Evolutionary conservation across 2,797 vertebrate species (phyloP), one percentile per base, ranked within the genome.

Genomic region (Parotocinclus haroldoi): DNA sequence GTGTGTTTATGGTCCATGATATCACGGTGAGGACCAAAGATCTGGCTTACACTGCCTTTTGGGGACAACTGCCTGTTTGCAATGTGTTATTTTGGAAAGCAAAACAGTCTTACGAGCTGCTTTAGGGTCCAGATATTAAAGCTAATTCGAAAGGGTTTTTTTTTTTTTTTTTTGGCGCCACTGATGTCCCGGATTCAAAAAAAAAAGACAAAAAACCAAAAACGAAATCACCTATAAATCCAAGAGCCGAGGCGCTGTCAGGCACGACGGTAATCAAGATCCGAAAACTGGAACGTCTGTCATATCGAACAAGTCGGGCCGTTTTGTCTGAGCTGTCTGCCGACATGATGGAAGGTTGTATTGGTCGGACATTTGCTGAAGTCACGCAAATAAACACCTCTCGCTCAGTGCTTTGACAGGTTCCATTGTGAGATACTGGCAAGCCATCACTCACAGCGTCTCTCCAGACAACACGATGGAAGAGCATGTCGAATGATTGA

Each of bases 201-300:
- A 27, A 27, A 27, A 27, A 27, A 27, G 2, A 27, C 27, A 27
- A 27, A 27, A 27, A 5, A 2, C 27, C 5, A 27, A 63, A 72
- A 76, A 75, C 60, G 63, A 40, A 37, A 44, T 60, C 54, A 36
- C 59, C 58, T 55, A 52, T 63, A 77, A 76, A 78, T 50, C 48
- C 56, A 66, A 62, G 65, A 56, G 55, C 57, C 19, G 45, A 8
- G 40, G 14, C 44, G 63, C 12, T 49, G 58, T 66, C 49, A 62
- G 53, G 19, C 38, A 11, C 7, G 40, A 42, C 40, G 7, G 40
- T 42, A 42, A 42, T 42, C 40, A 9, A 42, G 40, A 42, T 42
- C 40, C 3, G 40, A 73, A 67, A 60, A 56, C 59, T 45, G 50
- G 37, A 9, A 51, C 57, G 48, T 58, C 27, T 42, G 55, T 19